phyloP scores from a whole-genome alignment of 2,113 vertebrate species.

The Upupa epops region DNA sequence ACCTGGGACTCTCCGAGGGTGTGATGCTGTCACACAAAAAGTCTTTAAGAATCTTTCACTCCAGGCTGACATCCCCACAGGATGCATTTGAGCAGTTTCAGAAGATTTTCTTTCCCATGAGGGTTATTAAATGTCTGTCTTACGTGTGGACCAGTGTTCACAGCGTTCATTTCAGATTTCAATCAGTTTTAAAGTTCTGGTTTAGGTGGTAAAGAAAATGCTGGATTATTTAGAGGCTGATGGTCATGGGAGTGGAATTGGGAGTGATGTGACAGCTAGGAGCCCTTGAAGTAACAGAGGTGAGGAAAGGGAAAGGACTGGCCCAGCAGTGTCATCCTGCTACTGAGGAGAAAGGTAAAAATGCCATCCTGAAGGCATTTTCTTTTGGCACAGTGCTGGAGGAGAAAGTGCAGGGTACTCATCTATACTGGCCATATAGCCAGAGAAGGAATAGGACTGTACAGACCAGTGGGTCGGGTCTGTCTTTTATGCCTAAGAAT shows the following conservation, averaged over 20 bases:
- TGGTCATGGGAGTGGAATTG: not conserved
- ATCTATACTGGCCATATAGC: not conserved
- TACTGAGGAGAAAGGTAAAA: not conserved
- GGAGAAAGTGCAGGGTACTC: not conserved
- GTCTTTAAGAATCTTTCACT: constrained; percentile 63
- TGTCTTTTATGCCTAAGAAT: not conserved
- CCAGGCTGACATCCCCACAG: constrained; percentile 43
- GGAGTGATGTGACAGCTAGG: constrained; percentile 29
- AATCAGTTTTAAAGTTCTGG: constrained; percentile 44
- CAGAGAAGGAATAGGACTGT: not conserved
- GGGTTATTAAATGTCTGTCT: constrained; percentile 52
- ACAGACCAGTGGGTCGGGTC: not conserved
- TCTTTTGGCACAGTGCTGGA: not conserved
- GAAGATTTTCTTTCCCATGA: constrained; percentile 43
- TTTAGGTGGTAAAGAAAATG: constrained; percentile 47
- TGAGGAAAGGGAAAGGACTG: constrained; percentile 24
- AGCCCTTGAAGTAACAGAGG: constrained; percentile 28
- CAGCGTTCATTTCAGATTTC: constrained; percentile 57
- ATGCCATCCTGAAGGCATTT: not conserved
- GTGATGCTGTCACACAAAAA: constrained; percentile 65
- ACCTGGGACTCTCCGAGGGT: constrained; percentile 51
- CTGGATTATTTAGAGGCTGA: constrained; percentile 15
- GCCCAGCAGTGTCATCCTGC: constrained; percentile 27
- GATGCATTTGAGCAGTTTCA: constrained; percentile 54
- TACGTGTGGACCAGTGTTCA: not conserved